Percentiles rank a stretch among this genome's conserved stretches.
phyloP scores from a whole-genome alignment of 2,113 vertebrate species.

The Cheilinus undulatus region DNA sequence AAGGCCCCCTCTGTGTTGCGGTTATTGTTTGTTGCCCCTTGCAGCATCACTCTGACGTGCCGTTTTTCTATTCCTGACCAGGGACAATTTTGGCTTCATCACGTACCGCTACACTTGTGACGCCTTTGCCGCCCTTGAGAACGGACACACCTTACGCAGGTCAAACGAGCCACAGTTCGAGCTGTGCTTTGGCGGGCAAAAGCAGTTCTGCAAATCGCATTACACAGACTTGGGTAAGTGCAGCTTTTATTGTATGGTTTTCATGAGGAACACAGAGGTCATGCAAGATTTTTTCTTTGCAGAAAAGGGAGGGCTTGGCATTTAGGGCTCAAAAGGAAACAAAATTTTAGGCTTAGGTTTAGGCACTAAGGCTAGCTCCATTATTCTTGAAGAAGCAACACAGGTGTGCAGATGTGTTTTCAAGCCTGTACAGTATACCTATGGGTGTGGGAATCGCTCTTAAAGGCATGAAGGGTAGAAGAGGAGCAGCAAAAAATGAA shows the following conservation, averaged over 20 bases:
- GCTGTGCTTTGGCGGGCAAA: conserved; percentile 97
- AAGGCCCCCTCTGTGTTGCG: conserved; percentile 19
- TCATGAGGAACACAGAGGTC: too few relatives aligned
- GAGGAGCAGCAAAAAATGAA: conserved; percentile 13
- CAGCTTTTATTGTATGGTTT: conserved; percentile 40
- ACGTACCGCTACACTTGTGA: conserved; percentile 99
- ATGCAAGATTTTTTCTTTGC: too few relatives aligned
- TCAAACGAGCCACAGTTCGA: conserved; percentile 94
- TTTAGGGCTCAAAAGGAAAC: conserved; percentile 37
- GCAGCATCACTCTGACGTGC: conserved; percentile 55
- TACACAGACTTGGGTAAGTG: conserved; percentile 98
- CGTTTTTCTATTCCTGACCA: conserved; percentile 83
- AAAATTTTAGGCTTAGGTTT: too few relatives aligned
- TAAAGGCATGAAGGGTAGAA: conserved; percentile 7
- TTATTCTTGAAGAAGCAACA: conserved; percentile 8
- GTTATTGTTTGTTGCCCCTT: conserved; percentile 48
- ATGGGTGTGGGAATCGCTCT: conserved; percentile 33
- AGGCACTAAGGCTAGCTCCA: neutral
- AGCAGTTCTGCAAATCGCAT: conserved; percentile 96
- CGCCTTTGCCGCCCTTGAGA: conserved; percentile 97
- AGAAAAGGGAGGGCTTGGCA: too few relatives aligned
- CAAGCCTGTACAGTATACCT: neutral
- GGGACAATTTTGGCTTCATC: conserved; percentile 99
- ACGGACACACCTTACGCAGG: conserved; percentile 95
- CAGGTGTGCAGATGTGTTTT: neutral